These are phyloP conservation scores for Indri indri DNA, from an alignment of 2,113 vertebrate genomes.

Conservation along the genomic window DNA sequence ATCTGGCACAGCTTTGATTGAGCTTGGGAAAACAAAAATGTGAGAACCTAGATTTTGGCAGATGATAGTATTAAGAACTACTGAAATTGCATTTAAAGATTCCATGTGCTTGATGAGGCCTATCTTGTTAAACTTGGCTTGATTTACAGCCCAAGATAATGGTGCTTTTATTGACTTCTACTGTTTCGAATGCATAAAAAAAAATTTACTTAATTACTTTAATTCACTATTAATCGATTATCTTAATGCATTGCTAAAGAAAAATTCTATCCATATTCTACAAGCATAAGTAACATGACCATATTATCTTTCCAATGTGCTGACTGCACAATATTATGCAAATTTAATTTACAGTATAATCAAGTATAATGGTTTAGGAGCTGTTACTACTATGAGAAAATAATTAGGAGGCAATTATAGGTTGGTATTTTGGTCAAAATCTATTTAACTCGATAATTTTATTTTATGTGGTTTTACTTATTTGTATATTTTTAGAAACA, in stretches of 20 bases:
- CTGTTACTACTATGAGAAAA: not conserved
- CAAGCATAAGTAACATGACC: not conserved
- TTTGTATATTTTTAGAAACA: too few relatives aligned
- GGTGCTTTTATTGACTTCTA: not conserved
- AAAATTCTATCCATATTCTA: not conserved
- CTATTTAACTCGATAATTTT: not conserved
- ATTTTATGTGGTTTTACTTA: not conserved
- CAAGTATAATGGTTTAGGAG: not conserved
- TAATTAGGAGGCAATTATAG: not conserved
- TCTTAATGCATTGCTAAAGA: not conserved
- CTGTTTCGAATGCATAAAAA: not conserved
- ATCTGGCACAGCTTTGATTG: not conserved
- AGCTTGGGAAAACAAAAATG: not conserved
- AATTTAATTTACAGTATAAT: not conserved
- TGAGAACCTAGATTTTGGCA: not conserved
- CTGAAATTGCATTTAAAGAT: not conserved
- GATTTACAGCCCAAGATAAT: not conserved
- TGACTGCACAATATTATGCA: not conserved
- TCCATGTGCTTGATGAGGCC: not conserved
- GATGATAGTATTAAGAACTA: not conserved
- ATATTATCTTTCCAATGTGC: not conserved
- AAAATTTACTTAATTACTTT: not conserved
- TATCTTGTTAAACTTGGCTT: not conserved
- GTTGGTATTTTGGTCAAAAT: not conserved
- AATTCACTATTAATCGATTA: conserved; percentile 25